Conservation (phyloP, 1,140 invertebrate genomes). For the Leguminivora glycinivorella region DNA sequence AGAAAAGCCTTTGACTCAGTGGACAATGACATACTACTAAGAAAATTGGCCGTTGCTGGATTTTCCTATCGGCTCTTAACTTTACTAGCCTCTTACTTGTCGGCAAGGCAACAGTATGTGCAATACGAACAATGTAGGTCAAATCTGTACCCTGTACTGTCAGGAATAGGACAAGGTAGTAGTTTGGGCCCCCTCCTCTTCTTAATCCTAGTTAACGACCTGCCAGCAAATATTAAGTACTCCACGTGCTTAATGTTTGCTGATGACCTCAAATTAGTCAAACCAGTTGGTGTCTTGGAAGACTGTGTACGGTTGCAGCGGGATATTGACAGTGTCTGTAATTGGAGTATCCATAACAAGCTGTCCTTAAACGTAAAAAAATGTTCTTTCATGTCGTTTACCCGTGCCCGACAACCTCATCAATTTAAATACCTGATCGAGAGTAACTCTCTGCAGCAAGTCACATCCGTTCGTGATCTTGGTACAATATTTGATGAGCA, state of each 20-base stretch:
- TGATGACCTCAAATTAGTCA: background rate
- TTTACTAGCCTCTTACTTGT: background rate
- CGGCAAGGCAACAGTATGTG: constrained; percentile 1
- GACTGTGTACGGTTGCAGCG: background rate
- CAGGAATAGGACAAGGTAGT: constrained; percentile 18
- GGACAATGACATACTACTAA: background rate
- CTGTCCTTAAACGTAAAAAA: background rate
- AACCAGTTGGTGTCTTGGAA: background rate
- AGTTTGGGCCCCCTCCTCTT: background rate
- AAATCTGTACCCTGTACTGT: background rate
- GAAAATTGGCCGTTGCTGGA: background rate
- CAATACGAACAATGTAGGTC: background rate
- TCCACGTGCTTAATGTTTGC: background rate
- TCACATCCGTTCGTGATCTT: background rate
- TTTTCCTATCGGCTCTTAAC: background rate
- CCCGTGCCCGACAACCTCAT: background rate
- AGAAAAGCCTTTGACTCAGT: background rate
- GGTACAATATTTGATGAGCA: background rate
- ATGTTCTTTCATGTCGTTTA: background rate
- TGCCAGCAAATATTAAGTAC: background rate
- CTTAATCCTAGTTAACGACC: background rate
- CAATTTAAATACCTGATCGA: background rate
- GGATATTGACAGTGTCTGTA: background rate
- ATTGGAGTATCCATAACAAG: background rate
- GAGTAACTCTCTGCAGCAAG: background rate